A percentile compares a stretch with the other conserved stretches of the same genome.
phyloP scores from a whole-genome alignment of 92 coral and sea anemone genomes.

The Actinostola sp. region DNA sequence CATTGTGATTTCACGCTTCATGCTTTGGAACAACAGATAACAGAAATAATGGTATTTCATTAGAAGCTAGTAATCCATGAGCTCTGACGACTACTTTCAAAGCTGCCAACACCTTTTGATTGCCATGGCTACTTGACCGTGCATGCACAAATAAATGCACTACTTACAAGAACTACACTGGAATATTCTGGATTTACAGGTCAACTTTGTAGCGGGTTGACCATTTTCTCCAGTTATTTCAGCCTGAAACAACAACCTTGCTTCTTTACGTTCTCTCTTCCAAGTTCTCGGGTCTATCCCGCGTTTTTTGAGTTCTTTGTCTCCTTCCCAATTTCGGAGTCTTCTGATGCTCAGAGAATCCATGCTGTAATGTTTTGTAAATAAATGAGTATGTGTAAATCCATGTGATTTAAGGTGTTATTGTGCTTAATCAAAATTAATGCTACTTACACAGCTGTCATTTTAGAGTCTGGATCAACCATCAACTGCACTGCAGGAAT shows the following conservation, averaged over 20 bases:
- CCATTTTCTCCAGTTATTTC: constrained; percentile 79
- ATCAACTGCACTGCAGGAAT: constrained; percentile 93
- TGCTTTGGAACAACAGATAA: too few relatives aligned
- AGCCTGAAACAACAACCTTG: constrained; percentile 89
- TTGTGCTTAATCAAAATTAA: not conserved
- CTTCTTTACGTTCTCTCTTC: constrained; percentile 98
- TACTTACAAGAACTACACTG: constrained; percentile 96
- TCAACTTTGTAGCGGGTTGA: constrained; percentile 59
- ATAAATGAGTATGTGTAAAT: too few relatives aligned
- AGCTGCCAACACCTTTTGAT: too few relatives aligned
- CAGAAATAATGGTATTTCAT: too few relatives aligned
- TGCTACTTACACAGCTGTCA: constrained; percentile 94
- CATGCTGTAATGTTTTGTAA: constrained; percentile 42
- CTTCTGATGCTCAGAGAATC: constrained; percentile 92
- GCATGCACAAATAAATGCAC: not conserved
- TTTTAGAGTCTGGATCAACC: constrained; percentile 91
- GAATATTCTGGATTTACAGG: constrained; percentile 94
- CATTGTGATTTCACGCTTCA: too few relatives aligned
- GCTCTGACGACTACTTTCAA: too few relatives aligned
- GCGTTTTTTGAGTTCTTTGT: constrained; percentile 88
- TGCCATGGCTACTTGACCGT: too few relatives aligned
- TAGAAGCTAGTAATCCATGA: too few relatives aligned
- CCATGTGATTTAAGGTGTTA: too few relatives aligned
- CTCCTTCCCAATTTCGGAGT: constrained; percentile 97
- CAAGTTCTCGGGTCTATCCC: constrained; percentile 97